Base-by-base conservation (phyloP, 2,888 invertebrate genomes). In the Rosalia funebris region DNA sequence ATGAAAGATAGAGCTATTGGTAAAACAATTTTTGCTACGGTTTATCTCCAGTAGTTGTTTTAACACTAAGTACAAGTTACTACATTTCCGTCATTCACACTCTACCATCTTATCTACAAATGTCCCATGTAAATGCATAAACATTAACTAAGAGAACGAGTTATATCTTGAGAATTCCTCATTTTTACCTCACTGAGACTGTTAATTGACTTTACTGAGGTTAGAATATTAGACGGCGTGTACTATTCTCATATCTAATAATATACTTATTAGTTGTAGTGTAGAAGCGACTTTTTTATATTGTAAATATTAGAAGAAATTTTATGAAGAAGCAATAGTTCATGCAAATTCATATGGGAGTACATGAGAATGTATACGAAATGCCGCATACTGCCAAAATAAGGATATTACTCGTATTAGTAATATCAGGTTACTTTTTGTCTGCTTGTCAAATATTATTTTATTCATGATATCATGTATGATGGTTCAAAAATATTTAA, bases 91-190 rank as follows among this genome's bases (percentile, higher is more conserved):
- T 47, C 56, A 44, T 47, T 47, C 47, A 45, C 47, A 56, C 46
- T 56, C 46, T 47, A 11, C 56, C 17, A 39, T 56, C 16, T 32
- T 55, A 55, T 45, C 56, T 56, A 56, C 56, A 47, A 9, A 55
- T 45, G 36, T 32, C 46, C 42, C 55, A 55, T 55, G 44, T 32
- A 45, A 44, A 55, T 36, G 19, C 12, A 20, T 44, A 46, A 44
- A 16, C 36, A 36, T 16, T 46, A 15, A 34, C 14, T 16, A 20
- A 19, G 34, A 19, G 17, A 55, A 53, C 45, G 32, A 55, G 46
- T 55, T 54, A 31, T 34, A 17, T 36, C 36, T 55, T 17, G 63
- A 62, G 60, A 57, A 50, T 45, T 57, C 55, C 45, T 20, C 45
- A 56, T 31, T 42, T 42, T 53, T 32, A 41, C 14, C 12, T 16